Conservation (phyloP, 2,113 vertebrate species). For the Chinchilla lanigera region DNA sequence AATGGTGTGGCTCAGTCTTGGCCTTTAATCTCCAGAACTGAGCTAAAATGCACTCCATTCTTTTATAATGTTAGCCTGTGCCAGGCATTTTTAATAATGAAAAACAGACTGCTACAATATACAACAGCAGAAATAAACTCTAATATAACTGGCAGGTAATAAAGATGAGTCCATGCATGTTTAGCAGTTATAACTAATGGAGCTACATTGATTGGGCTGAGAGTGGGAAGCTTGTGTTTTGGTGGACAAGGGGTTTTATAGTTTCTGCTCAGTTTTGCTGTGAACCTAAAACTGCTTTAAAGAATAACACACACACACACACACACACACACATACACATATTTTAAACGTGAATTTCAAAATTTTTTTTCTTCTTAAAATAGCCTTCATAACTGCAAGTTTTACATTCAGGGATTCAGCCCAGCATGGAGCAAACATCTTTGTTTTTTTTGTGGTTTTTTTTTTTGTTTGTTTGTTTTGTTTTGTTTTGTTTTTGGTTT, state of each 20-base stretch:
- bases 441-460: too few species aligned
- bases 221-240: neutral
- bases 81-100: neutral
- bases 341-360: neutral
- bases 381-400: neutral
- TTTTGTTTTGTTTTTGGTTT: too few species aligned
- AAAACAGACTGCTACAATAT: neutral
- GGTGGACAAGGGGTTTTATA: neutral
- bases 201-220: too few species aligned
- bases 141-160: neutral
- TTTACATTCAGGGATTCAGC: neutral
- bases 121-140: neutral
- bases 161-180: neutral
- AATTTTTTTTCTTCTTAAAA: neutral
- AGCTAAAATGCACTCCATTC: neutral
- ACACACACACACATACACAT: too few species aligned
- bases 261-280: neutral
- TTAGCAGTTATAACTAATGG: neutral
- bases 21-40: neutral
- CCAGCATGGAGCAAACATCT: neutral
- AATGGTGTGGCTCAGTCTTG: neutral
- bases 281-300: conserved; percentile 2
- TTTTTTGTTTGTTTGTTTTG: too few species aligned
- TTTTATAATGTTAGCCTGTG: neutral
- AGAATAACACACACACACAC: neutral